A percentile compares a stretch with the other conserved stretches of the same genome.
Evolutionary conservation across 2,888 invertebrate genomes (phyloP).

Genomic region (Drosophila pegasa): DNA sequence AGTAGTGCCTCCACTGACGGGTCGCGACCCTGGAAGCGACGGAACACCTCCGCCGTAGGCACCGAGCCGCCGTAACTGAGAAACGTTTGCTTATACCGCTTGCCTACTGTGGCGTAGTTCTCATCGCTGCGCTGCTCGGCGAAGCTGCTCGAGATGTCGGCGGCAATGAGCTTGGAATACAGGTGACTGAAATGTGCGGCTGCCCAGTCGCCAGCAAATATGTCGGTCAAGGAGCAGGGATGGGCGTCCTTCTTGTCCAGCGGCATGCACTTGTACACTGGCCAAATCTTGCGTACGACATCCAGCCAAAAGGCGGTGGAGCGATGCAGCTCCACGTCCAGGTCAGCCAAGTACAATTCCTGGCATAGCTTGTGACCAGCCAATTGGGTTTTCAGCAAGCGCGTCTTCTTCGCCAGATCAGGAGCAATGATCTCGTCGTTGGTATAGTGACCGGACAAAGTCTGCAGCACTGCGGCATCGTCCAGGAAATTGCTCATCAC

Average conservation of each 20-base stretch:
- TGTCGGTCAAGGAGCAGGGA: constrained; percentile 93
- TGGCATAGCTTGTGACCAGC: constrained; percentile 91
- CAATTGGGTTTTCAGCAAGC: constrained; percentile 89
- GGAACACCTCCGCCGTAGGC: constrained; percentile 93
- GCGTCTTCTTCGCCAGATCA: constrained; percentile 88
- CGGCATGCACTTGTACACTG: constrained; percentile 91
- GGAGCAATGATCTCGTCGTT: constrained; percentile 90
- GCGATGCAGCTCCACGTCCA: constrained; percentile 93
- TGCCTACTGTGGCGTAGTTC: constrained; percentile 86
- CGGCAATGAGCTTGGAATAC: constrained; percentile 96
- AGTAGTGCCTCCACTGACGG: constrained; percentile 94
- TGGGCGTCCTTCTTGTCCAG: constrained; percentile 92
- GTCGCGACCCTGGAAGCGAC: constrained; percentile 96
- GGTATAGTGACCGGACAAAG: constrained; percentile 90
- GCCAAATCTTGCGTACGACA: constrained; percentile 91
- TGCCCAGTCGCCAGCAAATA: constrained; percentile 93
- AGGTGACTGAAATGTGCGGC: constrained; percentile 94
- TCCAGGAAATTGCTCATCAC: constrained; percentile 93
- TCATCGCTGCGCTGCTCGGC: constrained; percentile 85
- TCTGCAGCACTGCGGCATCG: constrained; percentile 87
- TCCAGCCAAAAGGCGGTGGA: constrained; percentile 93
- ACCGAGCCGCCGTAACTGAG: constrained; percentile 93
- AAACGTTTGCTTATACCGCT: constrained; percentile 92
- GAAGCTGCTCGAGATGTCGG: constrained; percentile 95
- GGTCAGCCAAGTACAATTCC: constrained; percentile 91